Evolutionary conservation across 2,113 vertebrate species (phyloP).

Genomic region (Acanthochromis polyacanthus): DNA sequence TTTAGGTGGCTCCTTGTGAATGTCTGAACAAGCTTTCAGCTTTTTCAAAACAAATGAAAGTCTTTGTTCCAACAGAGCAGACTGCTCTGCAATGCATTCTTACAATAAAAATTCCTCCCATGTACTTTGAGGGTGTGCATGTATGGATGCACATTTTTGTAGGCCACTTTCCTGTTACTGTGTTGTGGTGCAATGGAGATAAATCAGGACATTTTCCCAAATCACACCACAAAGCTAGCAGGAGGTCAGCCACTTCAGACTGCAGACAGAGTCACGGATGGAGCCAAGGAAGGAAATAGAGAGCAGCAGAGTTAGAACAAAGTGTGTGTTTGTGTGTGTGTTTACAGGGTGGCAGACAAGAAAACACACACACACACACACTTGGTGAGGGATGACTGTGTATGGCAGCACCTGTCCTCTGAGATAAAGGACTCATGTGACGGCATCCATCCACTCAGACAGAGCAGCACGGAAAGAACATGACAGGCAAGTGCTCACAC

Average conservation of each 20-base stretch:
- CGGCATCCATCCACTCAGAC: constrained; percentile 64
- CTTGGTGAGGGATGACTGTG: constrained; percentile 27
- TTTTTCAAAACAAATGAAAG: not conserved
- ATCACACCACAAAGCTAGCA: constrained; percentile 37
- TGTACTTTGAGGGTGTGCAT: not conserved
- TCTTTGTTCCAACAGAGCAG: not conserved
- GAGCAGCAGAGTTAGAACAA: constrained; percentile 28
- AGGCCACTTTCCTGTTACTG: not conserved
- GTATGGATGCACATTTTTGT: not conserved
- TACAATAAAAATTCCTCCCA: too few species aligned
- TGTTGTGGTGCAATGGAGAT: constrained; percentile 20
- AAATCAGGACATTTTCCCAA: constrained; percentile 41
- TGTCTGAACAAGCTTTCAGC: too few species aligned
- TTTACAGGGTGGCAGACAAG: constrained; percentile 22
- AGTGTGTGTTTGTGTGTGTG: constrained; percentile 23
- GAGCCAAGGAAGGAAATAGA: constrained; percentile 20
- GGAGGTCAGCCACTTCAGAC: constrained; percentile 54
- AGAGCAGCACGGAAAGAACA: constrained; percentile 62
- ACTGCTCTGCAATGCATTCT: too few species aligned
- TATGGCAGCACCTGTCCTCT: constrained; percentile 72
- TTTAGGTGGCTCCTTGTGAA: too few species aligned
- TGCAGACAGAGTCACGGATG: constrained; percentile 7
- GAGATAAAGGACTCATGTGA: constrained; percentile 73
- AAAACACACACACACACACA: constrained; percentile 38
- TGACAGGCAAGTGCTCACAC: constrained; percentile 52